A percentile compares a stretch with the other conserved stretches of the same genome.
Evolutionary conservation across 2,888 invertebrate species (phyloP).

Genomic region (Alentia gelatinosa): DNA sequence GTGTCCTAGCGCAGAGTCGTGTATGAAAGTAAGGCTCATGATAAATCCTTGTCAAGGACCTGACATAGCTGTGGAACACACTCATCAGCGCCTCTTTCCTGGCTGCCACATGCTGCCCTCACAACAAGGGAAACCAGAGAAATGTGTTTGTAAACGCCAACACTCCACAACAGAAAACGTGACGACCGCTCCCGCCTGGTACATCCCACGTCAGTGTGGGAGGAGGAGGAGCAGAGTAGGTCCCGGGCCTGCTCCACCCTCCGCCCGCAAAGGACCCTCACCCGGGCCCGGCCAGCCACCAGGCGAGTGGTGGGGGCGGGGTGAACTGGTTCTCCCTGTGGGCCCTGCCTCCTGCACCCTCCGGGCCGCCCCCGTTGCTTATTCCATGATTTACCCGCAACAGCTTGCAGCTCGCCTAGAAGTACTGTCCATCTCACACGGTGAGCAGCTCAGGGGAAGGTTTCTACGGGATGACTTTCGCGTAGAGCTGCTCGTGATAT

Average conservation of each 20-base stretch:
- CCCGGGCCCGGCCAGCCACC: not conserved
- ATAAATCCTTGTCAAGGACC: slow-evolving; percentile 12
- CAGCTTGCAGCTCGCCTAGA: not conserved
- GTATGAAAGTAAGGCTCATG: not conserved
- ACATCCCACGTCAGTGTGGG: not conserved
- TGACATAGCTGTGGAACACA: not conserved
- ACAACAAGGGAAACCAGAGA: slow-evolving; percentile 21
- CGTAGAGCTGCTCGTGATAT: not conserved
- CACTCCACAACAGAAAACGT: not conserved
- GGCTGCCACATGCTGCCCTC: slow-evolving; percentile 9
- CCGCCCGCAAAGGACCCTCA: not conserved
- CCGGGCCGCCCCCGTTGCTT: not conserved
- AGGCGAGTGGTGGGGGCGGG: not conserved
- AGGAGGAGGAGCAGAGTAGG: not conserved
- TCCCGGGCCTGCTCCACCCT: not conserved
- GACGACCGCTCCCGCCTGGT: not conserved
- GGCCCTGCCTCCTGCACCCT: not conserved
- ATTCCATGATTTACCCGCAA: too few species aligned
- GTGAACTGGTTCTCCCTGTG: not conserved
- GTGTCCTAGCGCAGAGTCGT: not conserved
- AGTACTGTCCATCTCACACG: not conserved
- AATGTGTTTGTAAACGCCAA: slow-evolving; percentile 22
- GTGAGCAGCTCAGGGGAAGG: not conserved
- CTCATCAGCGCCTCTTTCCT: not conserved
- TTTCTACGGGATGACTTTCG: not conserved